Conservation (phyloP, 2,888 invertebrate species). For the Orgyia antiqua region DNA sequence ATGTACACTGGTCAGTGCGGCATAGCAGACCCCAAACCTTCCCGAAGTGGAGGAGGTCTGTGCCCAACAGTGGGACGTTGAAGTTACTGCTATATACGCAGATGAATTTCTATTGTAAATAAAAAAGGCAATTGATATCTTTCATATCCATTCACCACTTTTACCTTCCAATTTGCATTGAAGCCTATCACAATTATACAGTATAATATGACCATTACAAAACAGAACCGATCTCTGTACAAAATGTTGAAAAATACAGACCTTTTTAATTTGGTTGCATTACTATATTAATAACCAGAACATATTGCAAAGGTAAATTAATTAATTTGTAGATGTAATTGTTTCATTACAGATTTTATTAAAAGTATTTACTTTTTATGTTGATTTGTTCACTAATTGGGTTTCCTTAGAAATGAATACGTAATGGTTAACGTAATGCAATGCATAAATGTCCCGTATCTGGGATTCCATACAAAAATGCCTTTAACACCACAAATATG, state of each 20-base stretch:
- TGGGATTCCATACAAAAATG: too few relatives aligned
- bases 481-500: too few relatives aligned
- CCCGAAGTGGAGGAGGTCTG: too few relatives aligned
- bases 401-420: too few relatives aligned
- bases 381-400: constrained; percentile 12
- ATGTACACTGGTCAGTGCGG: too few relatives aligned
- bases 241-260: constrained; percentile 18
- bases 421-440: too few relatives aligned
- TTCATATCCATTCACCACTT: constrained; percentile 11
- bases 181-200: constrained; percentile 34
- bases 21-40: too few relatives aligned
- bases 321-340: constrained; percentile 23
- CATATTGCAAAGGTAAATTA: constrained; percentile 24
- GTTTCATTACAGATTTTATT: constrained; percentile 19
- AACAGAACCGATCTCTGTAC: constrained; percentile 24
- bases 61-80: too few relatives aligned
- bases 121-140: too few relatives aligned
- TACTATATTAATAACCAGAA: constrained; percentile 18
- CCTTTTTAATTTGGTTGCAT: constrained; percentile 19
- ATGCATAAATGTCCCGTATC: too few relatives aligned
- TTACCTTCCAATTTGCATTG: constrained; percentile 24
- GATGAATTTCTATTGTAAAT: too few relatives aligned
- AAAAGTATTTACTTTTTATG: constrained; percentile 10
- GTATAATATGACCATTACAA: constrained; percentile 34
- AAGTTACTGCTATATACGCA: too few relatives aligned